phyloP scores from a whole-genome alignment of 2,113 vertebrate species.

The Castor canadensis region DNA sequence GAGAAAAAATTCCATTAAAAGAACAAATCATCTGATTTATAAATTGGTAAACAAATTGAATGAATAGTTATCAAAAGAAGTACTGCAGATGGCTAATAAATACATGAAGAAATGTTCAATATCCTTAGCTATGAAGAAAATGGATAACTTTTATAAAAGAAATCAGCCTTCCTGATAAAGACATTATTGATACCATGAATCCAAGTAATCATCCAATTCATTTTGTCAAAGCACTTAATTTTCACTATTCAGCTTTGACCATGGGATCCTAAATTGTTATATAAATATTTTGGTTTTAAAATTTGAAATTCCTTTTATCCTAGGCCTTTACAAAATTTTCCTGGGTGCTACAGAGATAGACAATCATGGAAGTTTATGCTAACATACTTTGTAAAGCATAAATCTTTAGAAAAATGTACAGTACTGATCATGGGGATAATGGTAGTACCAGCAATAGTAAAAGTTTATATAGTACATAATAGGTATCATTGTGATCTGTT shows the following conservation, averaged over 20 bases:
- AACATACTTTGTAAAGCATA: background rate
- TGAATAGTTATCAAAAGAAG: too few species aligned
- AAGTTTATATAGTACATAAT: background rate
- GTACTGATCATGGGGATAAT: background rate
- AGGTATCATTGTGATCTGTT: background rate
- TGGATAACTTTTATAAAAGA: background rate
- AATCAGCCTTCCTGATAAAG: background rate
- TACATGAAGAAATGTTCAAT: too few species aligned
- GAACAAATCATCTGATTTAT: too few species aligned
- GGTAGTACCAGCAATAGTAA: background rate
- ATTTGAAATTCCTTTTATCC: background rate
- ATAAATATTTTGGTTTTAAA: background rate
- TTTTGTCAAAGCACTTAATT: background rate
- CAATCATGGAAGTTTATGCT: background rate
- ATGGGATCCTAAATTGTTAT: background rate
- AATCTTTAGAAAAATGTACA: background rate
- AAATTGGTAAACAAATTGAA: too few species aligned
- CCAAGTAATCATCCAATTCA: background rate
- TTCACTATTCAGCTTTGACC: background rate
- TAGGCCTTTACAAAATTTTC: background rate
- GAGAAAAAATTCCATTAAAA: too few species aligned
- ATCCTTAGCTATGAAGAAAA: too few species aligned
- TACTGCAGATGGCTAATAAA: too few species aligned
- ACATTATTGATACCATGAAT: background rate
- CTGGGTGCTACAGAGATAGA: background rate